Percentiles rank a stretch among this genome's conserved stretches.
Conservation (phyloP, 2,797 vertebrate genomes). For the Ciconia nigra region DNA sequence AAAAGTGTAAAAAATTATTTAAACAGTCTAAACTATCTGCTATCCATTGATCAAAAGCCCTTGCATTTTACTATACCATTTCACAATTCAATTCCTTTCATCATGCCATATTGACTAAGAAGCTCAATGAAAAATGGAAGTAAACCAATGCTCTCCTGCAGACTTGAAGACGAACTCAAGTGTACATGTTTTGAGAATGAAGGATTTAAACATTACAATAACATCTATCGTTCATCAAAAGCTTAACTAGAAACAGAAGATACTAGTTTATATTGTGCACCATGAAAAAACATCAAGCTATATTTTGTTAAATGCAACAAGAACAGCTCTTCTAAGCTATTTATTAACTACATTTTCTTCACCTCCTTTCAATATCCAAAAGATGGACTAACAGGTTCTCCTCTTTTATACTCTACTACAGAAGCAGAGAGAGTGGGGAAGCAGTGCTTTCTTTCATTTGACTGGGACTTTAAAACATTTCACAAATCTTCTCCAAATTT, state of each 20-base stretch:
- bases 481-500: neutral
- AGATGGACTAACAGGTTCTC: neutral
- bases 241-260: neutral
- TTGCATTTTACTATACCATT: neutral
- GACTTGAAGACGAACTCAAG: neutral
- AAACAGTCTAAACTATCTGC: neutral
- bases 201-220: neutral
- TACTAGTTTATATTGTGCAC: neutral
- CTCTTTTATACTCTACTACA: neutral
- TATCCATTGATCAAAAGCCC: neutral
- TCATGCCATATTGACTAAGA: neutral
- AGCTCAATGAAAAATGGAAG: neutral
- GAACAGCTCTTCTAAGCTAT: neutral
- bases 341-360: neutral
- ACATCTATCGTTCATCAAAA: neutral
- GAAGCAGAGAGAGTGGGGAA: neutral
- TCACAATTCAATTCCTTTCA: neutral
- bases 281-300: neutral
- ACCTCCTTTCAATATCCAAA: neutral
- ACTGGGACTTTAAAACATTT: neutral
- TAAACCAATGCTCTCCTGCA: neutral
- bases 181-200: neutral
- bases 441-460: neutral
- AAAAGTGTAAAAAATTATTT: neutral
- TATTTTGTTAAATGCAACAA: neutral